Percentiles rank a stretch among this genome's conserved stretches.
These are phyloP conservation scores for Lanistes nyassanus DNA, from an alignment of 1,140 invertebrate species.

Conservation along the genomic window DNA sequence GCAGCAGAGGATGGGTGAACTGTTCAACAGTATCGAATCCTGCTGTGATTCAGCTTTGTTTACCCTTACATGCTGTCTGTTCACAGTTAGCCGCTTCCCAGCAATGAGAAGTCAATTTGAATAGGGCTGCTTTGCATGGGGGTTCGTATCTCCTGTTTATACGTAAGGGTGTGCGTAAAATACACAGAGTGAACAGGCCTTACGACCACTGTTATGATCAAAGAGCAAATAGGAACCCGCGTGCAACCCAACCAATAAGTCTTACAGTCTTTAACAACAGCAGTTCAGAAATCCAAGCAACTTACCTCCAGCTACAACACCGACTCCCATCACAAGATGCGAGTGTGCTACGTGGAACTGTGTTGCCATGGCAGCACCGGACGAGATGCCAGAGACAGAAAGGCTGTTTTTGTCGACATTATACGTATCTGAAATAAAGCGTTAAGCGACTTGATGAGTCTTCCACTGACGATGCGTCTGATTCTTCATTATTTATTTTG, in stretches of 20 bases:
- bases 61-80: not conserved
- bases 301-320: constrained; percentile 65
- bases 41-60: not conserved
- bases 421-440: constrained; percentile 1
- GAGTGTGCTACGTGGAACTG: constrained; percentile 67
- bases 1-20: too few species aligned
- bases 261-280: not conserved
- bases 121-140: too few species aligned
- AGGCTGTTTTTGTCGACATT: constrained; percentile 57
- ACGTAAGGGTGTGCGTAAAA: too few species aligned
- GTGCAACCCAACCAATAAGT: not conserved
- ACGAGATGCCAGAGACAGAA: constrained; percentile 66
- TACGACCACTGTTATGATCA: too few species aligned
- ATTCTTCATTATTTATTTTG: too few species aligned
- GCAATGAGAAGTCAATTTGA: not conserved
- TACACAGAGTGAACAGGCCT: too few species aligned
- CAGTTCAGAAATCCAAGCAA: not conserved
- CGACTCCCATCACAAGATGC: constrained; percentile 59
- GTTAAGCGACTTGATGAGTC: too few species aligned
- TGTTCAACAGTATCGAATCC: too few species aligned
- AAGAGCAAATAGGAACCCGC: too few species aligned
- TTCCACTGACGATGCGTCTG: too few species aligned
- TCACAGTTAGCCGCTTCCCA: not conserved
- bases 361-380: constrained; percentile 66
- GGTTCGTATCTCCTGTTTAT: too few species aligned